Conservation (phyloP, 2,888 invertebrate species). For the Scaptomyza flava region DNA sequence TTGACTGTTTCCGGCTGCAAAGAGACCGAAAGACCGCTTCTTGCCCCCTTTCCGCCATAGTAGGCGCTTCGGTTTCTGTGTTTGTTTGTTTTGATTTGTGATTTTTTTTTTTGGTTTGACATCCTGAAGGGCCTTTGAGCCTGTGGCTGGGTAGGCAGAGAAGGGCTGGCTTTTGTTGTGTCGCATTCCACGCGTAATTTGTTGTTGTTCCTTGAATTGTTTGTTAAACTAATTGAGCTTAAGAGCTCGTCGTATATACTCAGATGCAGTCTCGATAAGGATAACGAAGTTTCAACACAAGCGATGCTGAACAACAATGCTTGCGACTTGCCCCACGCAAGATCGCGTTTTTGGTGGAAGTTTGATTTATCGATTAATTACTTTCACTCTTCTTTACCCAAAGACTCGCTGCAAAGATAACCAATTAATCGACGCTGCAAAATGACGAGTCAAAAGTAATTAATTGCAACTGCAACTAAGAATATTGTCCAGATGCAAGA, state of each 20-base stretch:
- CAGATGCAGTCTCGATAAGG: slow-evolving; percentile 56
- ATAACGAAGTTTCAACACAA: slow-evolving; percentile 33
- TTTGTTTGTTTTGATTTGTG: slow-evolving; percentile 5
- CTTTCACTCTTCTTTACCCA: neutral
- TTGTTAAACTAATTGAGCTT: slow-evolving; percentile 73
- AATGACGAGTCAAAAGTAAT: slow-evolving; percentile 67
- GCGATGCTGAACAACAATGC: slow-evolving; percentile 14
- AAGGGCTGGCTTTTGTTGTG: slow-evolving; percentile 41
- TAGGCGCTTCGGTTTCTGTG: neutral
- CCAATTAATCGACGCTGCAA: slow-evolving; percentile 73
- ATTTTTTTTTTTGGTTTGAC: slow-evolving; percentile 52
- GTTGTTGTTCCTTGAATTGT: slow-evolving; percentile 50
- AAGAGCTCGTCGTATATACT: slow-evolving; percentile 42
- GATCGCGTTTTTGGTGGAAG: neutral
- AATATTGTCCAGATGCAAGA: slow-evolving; percentile 26
- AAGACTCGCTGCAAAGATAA: slow-evolving; percentile 19
- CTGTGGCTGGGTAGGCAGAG: slow-evolving; percentile 8
- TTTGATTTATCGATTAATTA: neutral
- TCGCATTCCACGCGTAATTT: slow-evolving; percentile 25
- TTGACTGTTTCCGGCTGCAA: slow-evolving; percentile 68
- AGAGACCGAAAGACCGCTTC: slow-evolving; percentile 16
- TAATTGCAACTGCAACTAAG: slow-evolving; percentile 63
- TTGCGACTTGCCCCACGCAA: slow-evolving; percentile 2
- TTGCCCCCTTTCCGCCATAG: neutral
- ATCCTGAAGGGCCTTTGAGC: slow-evolving; percentile 63